A percentile compares a stretch with the other conserved stretches of the same genome.
Conservation (phyloP, 2,113 vertebrate species). For the Willisornis vidua region DNA sequence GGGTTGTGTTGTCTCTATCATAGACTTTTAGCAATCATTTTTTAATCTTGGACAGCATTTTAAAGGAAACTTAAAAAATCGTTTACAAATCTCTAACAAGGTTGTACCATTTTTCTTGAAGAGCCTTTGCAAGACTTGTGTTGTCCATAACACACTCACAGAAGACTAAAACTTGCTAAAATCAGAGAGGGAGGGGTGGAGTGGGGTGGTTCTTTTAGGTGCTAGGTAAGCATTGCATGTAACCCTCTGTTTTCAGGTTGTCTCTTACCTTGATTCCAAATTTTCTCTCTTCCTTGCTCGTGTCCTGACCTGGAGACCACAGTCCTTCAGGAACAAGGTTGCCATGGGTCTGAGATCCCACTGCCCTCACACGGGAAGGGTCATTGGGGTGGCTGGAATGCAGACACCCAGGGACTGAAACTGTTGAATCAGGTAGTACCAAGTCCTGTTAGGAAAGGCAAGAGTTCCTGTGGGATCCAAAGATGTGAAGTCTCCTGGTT, state of each 20-base stretch:
- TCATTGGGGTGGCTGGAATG: background rate
- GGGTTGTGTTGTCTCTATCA: background rate
- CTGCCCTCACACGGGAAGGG: background rate
- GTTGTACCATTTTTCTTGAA: background rate
- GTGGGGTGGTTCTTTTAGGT: background rate
- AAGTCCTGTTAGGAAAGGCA: background rate
- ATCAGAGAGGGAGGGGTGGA: background rate
- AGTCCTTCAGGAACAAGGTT: background rate
- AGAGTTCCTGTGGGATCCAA: background rate
- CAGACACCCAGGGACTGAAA: background rate
- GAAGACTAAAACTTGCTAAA: background rate
- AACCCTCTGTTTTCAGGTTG: background rate
- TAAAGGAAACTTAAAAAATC: background rate
- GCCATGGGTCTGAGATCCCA: background rate
- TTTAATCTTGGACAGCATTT: background rate
- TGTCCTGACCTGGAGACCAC: accelerated
- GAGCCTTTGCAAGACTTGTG: background rate
- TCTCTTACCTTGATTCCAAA: background rate
- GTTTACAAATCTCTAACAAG: background rate
- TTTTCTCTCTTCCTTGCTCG: background rate
- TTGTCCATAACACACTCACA: background rate
- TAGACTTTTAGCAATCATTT: background rate
- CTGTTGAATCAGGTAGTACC: background rate
- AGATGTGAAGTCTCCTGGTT: background rate
- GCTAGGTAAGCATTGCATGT: background rate